phyloP scores from a whole-genome alignment of 2,797 vertebrate genomes.

The Cheirogaleus major region DNA sequence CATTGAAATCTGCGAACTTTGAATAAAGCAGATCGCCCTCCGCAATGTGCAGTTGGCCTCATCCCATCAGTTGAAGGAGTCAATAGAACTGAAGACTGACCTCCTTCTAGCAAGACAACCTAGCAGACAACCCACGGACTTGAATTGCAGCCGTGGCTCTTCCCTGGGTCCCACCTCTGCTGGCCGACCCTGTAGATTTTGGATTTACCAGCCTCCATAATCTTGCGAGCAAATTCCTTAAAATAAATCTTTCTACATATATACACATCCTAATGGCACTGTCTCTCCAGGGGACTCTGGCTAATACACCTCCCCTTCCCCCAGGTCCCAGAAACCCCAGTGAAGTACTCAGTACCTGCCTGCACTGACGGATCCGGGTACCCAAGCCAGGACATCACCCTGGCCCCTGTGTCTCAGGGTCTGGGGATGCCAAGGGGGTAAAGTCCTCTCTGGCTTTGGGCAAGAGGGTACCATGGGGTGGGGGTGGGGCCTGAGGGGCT shows the following conservation, averaged over 20 bases:
- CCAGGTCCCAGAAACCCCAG: not conserved
- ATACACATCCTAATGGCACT: not conserved
- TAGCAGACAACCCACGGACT: not conserved
- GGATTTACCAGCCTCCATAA: not conserved
- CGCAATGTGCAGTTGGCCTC: not conserved
- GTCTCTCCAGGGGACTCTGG: not conserved
- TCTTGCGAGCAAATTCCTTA: not conserved
- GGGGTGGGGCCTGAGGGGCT: not conserved
- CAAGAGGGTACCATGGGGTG: accelerated
- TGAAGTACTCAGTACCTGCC: not conserved
- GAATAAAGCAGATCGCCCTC: not conserved
- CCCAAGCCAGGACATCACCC: not conserved
- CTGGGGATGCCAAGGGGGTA: too few relatives aligned
- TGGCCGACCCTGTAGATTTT: not conserved
- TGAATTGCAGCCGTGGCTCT: not conserved
- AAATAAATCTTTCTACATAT: not conserved
- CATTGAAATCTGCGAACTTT: not conserved
- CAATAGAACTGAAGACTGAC: not conserved
- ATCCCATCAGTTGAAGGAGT: not conserved
- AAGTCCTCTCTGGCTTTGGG: not conserved
- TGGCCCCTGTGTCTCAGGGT: not conserved
- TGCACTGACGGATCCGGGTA: accelerated
- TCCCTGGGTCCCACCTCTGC: not conserved
- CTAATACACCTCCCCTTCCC: not conserved
- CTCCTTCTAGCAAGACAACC: not conserved